Conservation (phyloP, 2,888 invertebrate genomes). For the Nemotelus pantherinus region DNA sequence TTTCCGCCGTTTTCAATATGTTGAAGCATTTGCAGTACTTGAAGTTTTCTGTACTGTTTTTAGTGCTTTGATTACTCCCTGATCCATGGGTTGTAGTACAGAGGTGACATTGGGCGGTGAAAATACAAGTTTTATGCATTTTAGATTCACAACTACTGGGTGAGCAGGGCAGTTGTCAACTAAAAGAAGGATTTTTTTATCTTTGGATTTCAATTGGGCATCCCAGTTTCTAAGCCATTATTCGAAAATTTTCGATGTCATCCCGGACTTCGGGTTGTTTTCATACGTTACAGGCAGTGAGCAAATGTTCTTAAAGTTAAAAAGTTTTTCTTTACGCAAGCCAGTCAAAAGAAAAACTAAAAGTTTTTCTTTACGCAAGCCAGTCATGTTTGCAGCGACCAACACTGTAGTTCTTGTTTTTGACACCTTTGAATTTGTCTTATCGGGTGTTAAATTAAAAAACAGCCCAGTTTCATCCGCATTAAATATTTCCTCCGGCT, state of each 20-base stretch:
- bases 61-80: too few relatives aligned
- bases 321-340: conserved; percentile 56
- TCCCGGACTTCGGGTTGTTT: conserved; percentile 28
- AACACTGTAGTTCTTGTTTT: conserved; percentile 57
- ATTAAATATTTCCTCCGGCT: conserved; percentile 54
- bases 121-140: too few relatives aligned
- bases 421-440: conserved; percentile 56
- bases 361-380: conserved; percentile 57
- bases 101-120: too few relatives aligned
- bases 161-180: conserved; percentile 22
- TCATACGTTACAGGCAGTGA: conserved; percentile 50
- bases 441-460: conserved; percentile 55
- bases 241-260: conserved; percentile 14
- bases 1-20: too few relatives aligned
- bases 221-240: conserved; percentile 24
- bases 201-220: too few relatives aligned
- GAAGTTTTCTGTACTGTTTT: too few relatives aligned
- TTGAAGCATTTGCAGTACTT: too few relatives aligned
- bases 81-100: too few relatives aligned
- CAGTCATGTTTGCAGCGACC: conserved; percentile 57
- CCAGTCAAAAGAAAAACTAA: conserved; percentile 58
- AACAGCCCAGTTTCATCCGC: conserved; percentile 56
- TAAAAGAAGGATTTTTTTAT: conserved; percentile 18
- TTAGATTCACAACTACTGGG: too few relatives aligned
- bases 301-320: conserved; percentile 54